Base-by-base conservation (phyloP, 2,113 vertebrate genomes). In the Phalacrocorax carbo region DNA sequence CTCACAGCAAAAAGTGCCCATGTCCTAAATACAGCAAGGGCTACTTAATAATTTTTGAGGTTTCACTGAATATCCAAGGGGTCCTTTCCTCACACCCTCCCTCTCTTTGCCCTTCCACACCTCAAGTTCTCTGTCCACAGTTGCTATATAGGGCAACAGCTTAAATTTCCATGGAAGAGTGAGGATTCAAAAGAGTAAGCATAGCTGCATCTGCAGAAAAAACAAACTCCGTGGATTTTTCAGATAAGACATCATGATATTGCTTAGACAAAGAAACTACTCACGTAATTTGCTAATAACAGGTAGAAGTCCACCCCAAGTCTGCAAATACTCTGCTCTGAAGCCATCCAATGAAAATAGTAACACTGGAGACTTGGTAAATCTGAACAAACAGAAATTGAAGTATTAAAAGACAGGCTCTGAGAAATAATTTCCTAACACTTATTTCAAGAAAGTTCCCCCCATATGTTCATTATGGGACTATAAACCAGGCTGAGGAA, bases 291-390 rank as follows among this genome's bases (percentile, higher is more conserved):
- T 99, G 97, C 93, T 99, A 97, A 99, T 99, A 94, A 98, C 97
- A 76, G 99, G 99, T 88, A 99, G 96, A 80, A 98, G 98, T 94
- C 81, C 97, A 82, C 97, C 84, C 97, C 99, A 99, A 42, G 98
- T 98, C 88, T 98, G 97, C 84, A 99, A 98, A 98, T 99, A 99
- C 23, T 98, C 97, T 12, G 99, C 98, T 97, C 99, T 98, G 98
- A 99, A 99, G 75, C 99, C 99, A 76, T 99, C 99, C 98, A 99
- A 95, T 69, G 99, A 99, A 97, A 99, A 98, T 17, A 99, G 97
- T 88, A 99, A 98, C 64, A 99, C 96, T 40, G 99, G 99, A 75
- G 99, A 97, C 48, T 38, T 98, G 94, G 98, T 98, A 97, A 99
- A 99, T 72, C 99, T 99, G 96, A 68, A 95, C 85, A 97, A 97